Percentiles rank a stretch among this genome's conserved stretches.
Conservation (phyloP, 2,797 vertebrate genomes). For the Psittacula derbiana region DNA sequence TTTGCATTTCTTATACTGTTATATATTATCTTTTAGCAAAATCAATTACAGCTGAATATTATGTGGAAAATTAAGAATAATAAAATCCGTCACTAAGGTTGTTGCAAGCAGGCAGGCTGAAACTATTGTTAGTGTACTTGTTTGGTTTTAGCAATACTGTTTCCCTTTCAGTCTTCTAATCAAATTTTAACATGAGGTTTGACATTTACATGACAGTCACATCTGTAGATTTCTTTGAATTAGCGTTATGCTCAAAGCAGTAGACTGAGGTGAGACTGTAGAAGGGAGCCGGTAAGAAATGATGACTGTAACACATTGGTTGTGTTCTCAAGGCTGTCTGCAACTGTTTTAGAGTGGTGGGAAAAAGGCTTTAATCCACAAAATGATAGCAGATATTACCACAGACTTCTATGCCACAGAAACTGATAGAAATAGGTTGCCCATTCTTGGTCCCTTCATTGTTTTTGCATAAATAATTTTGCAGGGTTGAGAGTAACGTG, state of each 20-base stretch:
- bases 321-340: not conserved
- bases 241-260: not conserved
- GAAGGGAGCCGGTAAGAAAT: not conserved
- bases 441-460: rapidly evolving
- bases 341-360: not conserved
- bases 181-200: slow-evolving; percentile 30
- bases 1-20: not conserved
- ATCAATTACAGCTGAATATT: slow-evolving; percentile 8
- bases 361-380: not conserved
- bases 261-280: not conserved
- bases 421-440: not conserved
- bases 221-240: slow-evolving; percentile 1
- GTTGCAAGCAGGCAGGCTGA: not conserved
- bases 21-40: not conserved
- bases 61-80: not conserved
- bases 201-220: slow-evolving; percentile 60
- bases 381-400: not conserved
- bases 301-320: not conserved
- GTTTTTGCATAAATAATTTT: not conserved
- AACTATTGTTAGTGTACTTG: not conserved
- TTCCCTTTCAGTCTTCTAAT: slow-evolving; percentile 10
- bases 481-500: rapidly evolving
- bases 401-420: not conserved
- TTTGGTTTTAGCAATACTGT: not conserved
- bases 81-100: not conserved